phyloP scores from a whole-genome alignment of 2,888 invertebrate species.

The Aphidius colemani region DNA sequence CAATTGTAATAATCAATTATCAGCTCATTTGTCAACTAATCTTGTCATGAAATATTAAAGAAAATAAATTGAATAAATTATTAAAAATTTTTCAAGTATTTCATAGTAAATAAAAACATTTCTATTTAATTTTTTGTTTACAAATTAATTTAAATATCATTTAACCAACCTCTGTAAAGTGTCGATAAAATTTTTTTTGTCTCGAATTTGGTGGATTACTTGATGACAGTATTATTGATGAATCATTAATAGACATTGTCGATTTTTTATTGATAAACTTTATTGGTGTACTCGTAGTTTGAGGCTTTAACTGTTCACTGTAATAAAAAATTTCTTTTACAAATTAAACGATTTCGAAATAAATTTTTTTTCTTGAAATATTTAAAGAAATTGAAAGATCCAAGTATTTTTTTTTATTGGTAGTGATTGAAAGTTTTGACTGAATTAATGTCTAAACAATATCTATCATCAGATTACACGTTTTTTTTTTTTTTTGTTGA shows the following conservation, averaged over 20 bases:
- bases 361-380: too few relatives aligned
- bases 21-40: slow-evolving; percentile 82
- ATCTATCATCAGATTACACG: neutral
- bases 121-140: too few relatives aligned
- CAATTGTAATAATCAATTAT: slow-evolving; percentile 92
- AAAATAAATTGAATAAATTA: slow-evolving; percentile 47
- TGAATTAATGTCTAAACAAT: neutral
- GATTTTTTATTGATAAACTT: too few relatives aligned
- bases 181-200: slow-evolving; percentile 87
- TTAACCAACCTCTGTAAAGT: slow-evolving; percentile 70
- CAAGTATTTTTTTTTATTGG: neutral
- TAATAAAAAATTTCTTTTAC: slow-evolving; percentile 24
- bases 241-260: slow-evolving; percentile 56
- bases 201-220: slow-evolving; percentile 63
- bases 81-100: too few relatives aligned
- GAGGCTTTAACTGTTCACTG: slow-evolving; percentile 59
- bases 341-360: neutral
- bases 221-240: slow-evolving; percentile 52
- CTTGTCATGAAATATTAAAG: slow-evolving; percentile 50
- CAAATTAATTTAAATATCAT: slow-evolving; percentile 30
- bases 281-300: slow-evolving; percentile 58
- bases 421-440: neutral
- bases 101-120: too few relatives aligned
- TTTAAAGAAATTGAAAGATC: too few relatives aligned
- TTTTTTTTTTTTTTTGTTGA: neutral